Conservation (phyloP, 35 echinoderm and acorn worm species). For the Amphiura filiformis region DNA sequence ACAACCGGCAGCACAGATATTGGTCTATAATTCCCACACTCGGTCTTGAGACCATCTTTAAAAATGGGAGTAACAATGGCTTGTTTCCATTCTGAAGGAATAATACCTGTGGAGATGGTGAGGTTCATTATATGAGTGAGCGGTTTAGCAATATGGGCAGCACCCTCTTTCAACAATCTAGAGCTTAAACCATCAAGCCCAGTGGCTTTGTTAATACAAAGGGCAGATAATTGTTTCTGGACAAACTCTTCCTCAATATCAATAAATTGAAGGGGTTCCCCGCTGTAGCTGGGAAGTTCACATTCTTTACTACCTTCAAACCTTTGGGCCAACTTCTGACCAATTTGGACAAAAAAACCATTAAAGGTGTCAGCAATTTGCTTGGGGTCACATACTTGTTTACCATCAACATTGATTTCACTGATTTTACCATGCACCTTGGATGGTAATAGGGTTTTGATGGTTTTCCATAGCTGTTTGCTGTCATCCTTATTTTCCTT, state of each 20-base stretch:
- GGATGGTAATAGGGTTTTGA: constrained; percentile 6
- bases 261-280: not conserved
- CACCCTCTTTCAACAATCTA: not conserved
- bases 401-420: constrained; percentile 4
- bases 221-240: not conserved
- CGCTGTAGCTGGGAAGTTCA: not conserved
- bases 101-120: constrained; percentile 2
- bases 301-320: not conserved
- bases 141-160: not conserved
- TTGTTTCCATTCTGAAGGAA: constrained; percentile 27
- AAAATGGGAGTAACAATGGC: constrained; percentile 28
- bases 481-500: not conserved
- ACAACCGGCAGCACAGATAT: constrained; percentile 18
- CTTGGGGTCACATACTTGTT: not conserved
- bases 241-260: constrained; percentile 22
- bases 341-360: not conserved
- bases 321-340: not conserved
- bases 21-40: constrained; percentile 35
- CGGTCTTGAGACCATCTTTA: not conserved
- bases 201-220: not conserved
- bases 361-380: constrained; percentile 15
- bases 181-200: constrained; percentile 1
- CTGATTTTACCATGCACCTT: not conserved
- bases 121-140: constrained; percentile 26
- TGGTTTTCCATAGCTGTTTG: constrained; percentile 25